Evolutionary conservation across 2,113 vertebrate genomes (phyloP).

Genomic region (Aptenodytes patagonicus): DNA sequence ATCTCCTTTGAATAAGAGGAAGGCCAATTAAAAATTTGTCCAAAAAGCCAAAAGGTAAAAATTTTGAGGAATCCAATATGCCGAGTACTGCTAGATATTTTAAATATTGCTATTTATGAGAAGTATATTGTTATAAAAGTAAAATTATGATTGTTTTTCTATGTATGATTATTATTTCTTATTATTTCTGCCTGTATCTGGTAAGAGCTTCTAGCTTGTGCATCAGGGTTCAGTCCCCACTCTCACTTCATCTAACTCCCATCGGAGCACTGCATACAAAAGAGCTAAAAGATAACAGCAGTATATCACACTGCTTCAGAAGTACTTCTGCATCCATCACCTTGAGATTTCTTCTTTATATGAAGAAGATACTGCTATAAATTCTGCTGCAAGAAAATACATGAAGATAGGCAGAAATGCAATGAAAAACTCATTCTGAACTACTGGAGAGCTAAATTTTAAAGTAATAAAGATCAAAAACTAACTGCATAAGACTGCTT

Average conservation of each 20-base stretch:
- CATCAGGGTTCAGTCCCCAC: neutral
- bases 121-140: neutral
- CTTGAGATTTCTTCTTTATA: neutral
- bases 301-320: neutral
- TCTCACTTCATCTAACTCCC: neutral
- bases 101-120: neutral
- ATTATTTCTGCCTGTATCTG: neutral
- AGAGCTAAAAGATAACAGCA: neutral
- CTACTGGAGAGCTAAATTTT: constrained; percentile 8
- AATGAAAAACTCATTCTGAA: constrained; percentile 1
- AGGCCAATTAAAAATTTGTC: neutral
- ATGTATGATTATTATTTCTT: neutral
- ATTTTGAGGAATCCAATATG: neutral
- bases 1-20: neutral
- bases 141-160: neutral
- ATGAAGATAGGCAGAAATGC: constrained; percentile 4
- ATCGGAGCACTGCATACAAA: neutral
- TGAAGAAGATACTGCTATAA: neutral
- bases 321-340: constrained; percentile 10
- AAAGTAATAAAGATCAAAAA: neutral
- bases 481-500: neutral
- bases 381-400: constrained; percentile 17
- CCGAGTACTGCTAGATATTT: neutral
- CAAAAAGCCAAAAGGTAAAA: neutral
- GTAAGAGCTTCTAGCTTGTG: neutral